A percentile compares a stretch with the other conserved stretches of the same genome.
phyloP scores from a whole-genome alignment of 2,797 vertebrate species.

The Lateolabrax maculatus region DNA sequence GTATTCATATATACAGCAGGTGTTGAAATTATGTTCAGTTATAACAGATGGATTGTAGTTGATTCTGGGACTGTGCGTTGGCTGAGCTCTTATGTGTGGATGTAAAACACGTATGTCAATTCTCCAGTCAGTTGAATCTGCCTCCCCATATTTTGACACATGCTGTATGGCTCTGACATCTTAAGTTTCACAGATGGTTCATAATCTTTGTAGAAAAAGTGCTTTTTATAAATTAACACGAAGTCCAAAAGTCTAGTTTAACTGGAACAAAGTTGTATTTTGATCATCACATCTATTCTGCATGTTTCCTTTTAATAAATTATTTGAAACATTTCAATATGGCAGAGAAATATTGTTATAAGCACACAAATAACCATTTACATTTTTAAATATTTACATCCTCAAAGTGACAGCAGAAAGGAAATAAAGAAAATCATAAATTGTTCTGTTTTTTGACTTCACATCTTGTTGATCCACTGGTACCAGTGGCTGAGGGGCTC shows the following conservation, averaged over 20 bases:
- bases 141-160: constrained; percentile 16
- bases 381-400: constrained; percentile 81
- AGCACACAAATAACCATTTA: constrained; percentile 76
- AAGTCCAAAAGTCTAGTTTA: constrained; percentile 50
- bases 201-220: constrained; percentile 61
- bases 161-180: constrained; percentile 35
- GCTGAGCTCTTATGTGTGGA: constrained; percentile 32
- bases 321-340: constrained; percentile 45
- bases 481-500: constrained; percentile 25
- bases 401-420: constrained; percentile 50
- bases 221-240: constrained; percentile 58
- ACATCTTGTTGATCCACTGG: constrained; percentile 36
- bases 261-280: constrained; percentile 56
- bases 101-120: constrained; percentile 24
- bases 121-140: constrained; percentile 4
- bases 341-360: constrained; percentile 59
- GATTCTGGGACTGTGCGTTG: constrained; percentile 34
- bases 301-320: constrained; percentile 34
- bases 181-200: constrained; percentile 27
- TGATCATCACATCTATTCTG: constrained; percentile 42
- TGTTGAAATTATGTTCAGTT: constrained; percentile 26
- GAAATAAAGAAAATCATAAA: constrained; percentile 9
- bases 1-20: constrained; percentile 63
- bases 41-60: constrained; percentile 25
- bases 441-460: constrained; percentile 38